Evolutionary conservation across 2,888 invertebrate genomes (phyloP), one percentile per base, ranked within the genome.

Genomic region (Danaus chrysippus): DNA sequence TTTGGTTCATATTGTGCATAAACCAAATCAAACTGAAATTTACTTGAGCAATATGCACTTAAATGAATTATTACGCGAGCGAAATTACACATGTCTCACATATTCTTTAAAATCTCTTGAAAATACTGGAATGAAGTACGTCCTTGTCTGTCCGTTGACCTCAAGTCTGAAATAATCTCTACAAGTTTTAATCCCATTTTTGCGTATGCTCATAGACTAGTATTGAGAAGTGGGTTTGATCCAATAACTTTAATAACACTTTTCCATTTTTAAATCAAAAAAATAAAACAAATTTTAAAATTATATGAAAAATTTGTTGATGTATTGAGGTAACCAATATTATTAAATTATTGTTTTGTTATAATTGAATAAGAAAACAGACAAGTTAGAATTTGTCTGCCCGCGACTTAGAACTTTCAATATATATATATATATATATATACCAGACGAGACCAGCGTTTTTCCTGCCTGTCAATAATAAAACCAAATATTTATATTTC

Each of bases 401-500:
- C n/a, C n/a, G n/a, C n/a, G n/a, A n/a, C n/a, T n/a, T n/a, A n/a
- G n/a, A n/a, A n/a, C n/a, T n/a, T n/a, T n/a, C n/a, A n/a, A n/a
- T n/a, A n/a, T n/a, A n/a, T n/a, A n/a, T n/a, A n/a, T n/a, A n/a
- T n/a, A n/a, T n/a, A n/a, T n/a, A n/a, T n/a, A n/a, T n/a, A n/a
- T n/a, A n/a, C n/a, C n/a, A n/a, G n/a, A n/a, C n/a, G n/a, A n/a
- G n/a, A n/a, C n/a, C n/a, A n/a, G n/a, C n/a, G n/a, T n/a, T n/a
- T n/a, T n/a, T n/a, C n/a, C n/a, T n/a, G n/a, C n/a, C n/a, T n/a
- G n/a, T n/a, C n/a, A 5, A 54, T 54, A 52, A 61, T 56, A 62
- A 55, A 69, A 62, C 61, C 17, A 58, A 42, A 46, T n/a, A 42
- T 44, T 54, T 56, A 61, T 65, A 59, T 71, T 73, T 71, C 68